Base-by-base conservation (phyloP, 2,888 invertebrate genomes). In the Phalangium opilio region DNA sequence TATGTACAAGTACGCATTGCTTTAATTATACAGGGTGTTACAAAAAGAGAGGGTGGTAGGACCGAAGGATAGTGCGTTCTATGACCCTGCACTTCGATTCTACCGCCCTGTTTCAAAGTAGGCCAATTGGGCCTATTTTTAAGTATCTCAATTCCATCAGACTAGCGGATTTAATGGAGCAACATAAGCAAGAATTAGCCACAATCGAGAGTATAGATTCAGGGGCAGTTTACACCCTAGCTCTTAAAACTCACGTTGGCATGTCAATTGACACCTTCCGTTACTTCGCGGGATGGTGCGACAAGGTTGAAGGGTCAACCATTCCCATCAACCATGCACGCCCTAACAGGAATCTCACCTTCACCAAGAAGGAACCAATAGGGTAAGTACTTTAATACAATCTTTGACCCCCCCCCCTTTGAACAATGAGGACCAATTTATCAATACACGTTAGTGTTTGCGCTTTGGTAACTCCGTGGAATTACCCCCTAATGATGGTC, bases 401-500 rank as follows among this genome's bases (percentile, higher is more conserved):
- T 27, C 27, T 27, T 8, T 4, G 5, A 27, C 27, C 27, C 27
- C 5, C 8, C 8, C 27, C 27, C 8, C 8, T 27, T 27, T 8
- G 27, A 27, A 27, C 27, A 27, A n/a, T n/a, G n/a, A n/a, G n/a
- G n/a, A n/a, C n/a, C 5, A 17, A 11, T 35, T 39, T 35, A n/a
- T n/a, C n/a, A n/a, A n/a, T n/a, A n/a, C n/a, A n/a, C 55, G 66
- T 45, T 59, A 78, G 89, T 0, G 74, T 78, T 2, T 74, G 74
- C 58, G 77, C 75, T 7, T 73, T 75, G 55, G 75, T 73, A 50
- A 70, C 71, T 40, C 71, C 72, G 18, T 96, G 95, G 95, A 95
- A 95, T 67, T 96, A 95, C 65, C 95, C 95, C 0, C 70, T 96
- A 10, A 95, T 96, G 95, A 96, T 95, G 95, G 68, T 95, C 11